Conservation (phyloP, 2,113 vertebrate genomes). For the Sceloporus tristichus region DNA sequence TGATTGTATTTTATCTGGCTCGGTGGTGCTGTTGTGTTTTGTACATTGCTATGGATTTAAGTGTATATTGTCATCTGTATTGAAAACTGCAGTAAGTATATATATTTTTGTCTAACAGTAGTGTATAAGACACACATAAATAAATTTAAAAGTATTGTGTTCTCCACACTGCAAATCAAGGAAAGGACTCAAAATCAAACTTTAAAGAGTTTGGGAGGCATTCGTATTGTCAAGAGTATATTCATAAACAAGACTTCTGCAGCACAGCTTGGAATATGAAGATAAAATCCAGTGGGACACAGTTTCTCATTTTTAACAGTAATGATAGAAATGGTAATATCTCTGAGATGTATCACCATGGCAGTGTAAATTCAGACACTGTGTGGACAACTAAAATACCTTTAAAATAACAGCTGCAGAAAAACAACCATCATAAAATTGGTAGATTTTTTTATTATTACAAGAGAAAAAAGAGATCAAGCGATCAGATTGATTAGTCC, state of each 20-base stretch:
- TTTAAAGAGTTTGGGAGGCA: background rate
- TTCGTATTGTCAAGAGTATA: background rate
- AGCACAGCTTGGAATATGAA: conserved; percentile 1
- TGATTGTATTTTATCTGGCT: background rate
- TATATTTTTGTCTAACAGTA: background rate
- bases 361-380: conserved; percentile 1
- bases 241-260: background rate
- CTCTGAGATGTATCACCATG: conserved; percentile 25
- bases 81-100: background rate
- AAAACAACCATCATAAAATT: conserved; percentile 28
- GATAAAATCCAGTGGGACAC: conserved; percentile 6
- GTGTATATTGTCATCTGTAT: background rate
- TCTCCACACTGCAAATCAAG: background rate
- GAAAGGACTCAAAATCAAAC: background rate
- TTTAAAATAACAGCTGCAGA: conserved; percentile 24
- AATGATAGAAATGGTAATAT: conserved; percentile 27
- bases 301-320: background rate
- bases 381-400: conserved; percentile 8
- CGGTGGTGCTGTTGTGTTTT: background rate
- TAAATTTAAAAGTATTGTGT: background rate
- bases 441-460: conserved; percentile 30
- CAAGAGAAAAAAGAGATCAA: background rate
- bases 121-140: background rate
- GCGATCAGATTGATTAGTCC: conserved; percentile 25
- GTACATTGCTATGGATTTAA: background rate